A percentile compares a stretch with the other conserved stretches of the same genome.
These are phyloP conservation scores for Muricea muricata DNA, from an alignment of 92 coral and sea anemone species.

Conservation along the genomic window DNA sequence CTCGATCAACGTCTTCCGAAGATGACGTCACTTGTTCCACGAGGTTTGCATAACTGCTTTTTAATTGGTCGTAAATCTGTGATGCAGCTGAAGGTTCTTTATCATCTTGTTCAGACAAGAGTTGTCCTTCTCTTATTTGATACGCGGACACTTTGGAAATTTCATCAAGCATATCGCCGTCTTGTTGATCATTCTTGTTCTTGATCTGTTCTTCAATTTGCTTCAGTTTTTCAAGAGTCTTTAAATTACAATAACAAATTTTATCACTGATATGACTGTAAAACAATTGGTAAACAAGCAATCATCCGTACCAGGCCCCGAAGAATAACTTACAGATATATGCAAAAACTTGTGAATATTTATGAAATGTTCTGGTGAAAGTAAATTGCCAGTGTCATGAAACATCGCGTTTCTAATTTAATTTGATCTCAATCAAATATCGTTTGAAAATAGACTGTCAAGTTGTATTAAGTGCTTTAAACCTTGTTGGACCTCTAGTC, in stretches of 20 bases:
- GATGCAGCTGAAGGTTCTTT: slow-evolving; percentile 82
- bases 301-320: no score
- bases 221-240: slow-evolving; percentile 83
- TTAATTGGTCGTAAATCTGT: slow-evolving; percentile 89
- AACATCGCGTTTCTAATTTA: no score
- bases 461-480: no score
- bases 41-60: slow-evolving; percentile 80
- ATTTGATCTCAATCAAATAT: no score
- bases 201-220: slow-evolving; percentile 69
- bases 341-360: no score
- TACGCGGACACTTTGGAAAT: slow-evolving; percentile 88
- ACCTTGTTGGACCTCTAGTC: neutral
- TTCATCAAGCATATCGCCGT: slow-evolving; percentile 78
- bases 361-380: no score
- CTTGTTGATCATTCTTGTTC: slow-evolving; percentile 71
- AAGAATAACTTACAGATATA: no score
- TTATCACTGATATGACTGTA: neutral
- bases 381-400: no score
- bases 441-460: no score
- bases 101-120: slow-evolving; percentile 78
- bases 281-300: no score
- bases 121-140: slow-evolving; percentile 84
- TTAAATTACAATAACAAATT: neutral
- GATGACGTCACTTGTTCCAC: slow-evolving; percentile 73
- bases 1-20: slow-evolving; percentile 73